Percentiles rank a stretch among this genome's conserved stretches.
Evolutionary conservation across 2,113 vertebrate species (phyloP).

Genomic region (Coreoperca whiteheadi): DNA sequence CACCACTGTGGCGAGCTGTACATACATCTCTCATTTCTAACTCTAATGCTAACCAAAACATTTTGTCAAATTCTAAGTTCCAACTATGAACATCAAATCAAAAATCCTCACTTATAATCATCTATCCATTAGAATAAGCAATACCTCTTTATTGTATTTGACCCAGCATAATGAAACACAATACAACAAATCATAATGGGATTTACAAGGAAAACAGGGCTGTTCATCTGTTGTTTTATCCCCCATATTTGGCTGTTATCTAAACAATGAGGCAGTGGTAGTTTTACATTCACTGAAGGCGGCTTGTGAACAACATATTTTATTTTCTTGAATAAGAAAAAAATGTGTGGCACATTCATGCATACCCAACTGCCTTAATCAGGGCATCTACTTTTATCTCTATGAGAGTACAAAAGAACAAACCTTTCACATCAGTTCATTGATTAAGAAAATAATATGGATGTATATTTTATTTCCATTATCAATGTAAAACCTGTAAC

Average conservation of each 20-base stretch:
- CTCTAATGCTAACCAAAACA: slow-evolving; percentile 2
- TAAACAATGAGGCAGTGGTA: background rate
- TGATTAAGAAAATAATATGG: background rate
- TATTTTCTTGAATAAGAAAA: background rate
- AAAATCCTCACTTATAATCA: background rate
- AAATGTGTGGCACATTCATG: background rate
- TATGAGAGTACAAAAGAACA: background rate
- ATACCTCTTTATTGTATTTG: background rate
- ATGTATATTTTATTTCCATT: no score
- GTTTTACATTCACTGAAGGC: background rate
- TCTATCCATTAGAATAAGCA: background rate
- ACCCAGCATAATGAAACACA: background rate
- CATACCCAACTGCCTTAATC: background rate
- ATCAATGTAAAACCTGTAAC: no score
- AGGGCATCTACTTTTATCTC: background rate
- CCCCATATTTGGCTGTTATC: background rate
- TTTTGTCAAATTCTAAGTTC: background rate
- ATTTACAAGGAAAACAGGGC: background rate
- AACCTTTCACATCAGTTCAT: background rate
- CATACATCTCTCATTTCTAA: slow-evolving; percentile 8
- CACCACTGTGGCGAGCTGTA: slow-evolving; percentile 17
- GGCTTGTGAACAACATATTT: background rate
- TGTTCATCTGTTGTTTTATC: slow-evolving; percentile 2
- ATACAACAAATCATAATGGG: background rate
- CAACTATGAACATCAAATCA: slow-evolving; percentile 3